Evolutionary conservation across 1,140 invertebrate species (phyloP).

Genomic region (Frieseomelitta varia): DNA sequence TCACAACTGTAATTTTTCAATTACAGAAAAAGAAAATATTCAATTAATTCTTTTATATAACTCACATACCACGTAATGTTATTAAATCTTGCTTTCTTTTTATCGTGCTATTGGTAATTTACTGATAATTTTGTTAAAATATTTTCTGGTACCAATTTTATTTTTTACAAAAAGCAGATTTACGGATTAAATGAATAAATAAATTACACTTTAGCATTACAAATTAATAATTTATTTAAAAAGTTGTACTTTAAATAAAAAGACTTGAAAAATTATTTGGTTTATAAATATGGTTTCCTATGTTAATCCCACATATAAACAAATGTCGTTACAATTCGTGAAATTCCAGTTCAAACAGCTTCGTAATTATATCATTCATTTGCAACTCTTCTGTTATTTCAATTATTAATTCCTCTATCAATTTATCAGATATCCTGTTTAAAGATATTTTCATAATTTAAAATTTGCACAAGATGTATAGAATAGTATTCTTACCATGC

Average conservation of each 20-base stretch:
- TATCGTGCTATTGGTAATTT: background rate
- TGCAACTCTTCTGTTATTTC: slow-evolving; percentile 77
- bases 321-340: slow-evolving; percentile 67
- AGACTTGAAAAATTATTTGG: slow-evolving; percentile 47
- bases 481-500: slow-evolving; percentile 71
- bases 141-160: background rate
- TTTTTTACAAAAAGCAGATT: background rate
- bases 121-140: background rate
- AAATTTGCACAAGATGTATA: background rate
- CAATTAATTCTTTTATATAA: background rate
- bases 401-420: slow-evolving; percentile 76
- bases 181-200: slow-evolving; percentile 2
- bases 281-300: slow-evolving; percentile 8
- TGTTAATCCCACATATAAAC: background rate
- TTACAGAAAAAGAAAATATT: background rate
- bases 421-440: slow-evolving; percentile 78
- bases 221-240: slow-evolving; percentile 63
- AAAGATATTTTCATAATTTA: slow-evolving; percentile 22
- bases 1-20: background rate
- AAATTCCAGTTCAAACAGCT: slow-evolving; percentile 79
- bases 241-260: slow-evolving; percentile 52
- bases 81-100: background rate
- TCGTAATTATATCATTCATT: slow-evolving; percentile 76
- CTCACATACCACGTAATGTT: background rate
- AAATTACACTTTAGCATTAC: slow-evolving; percentile 13